These are phyloP conservation scores for Trachurus trachurus DNA, from an alignment of 2,797 vertebrate genomes.

Conservation along the genomic window DNA sequence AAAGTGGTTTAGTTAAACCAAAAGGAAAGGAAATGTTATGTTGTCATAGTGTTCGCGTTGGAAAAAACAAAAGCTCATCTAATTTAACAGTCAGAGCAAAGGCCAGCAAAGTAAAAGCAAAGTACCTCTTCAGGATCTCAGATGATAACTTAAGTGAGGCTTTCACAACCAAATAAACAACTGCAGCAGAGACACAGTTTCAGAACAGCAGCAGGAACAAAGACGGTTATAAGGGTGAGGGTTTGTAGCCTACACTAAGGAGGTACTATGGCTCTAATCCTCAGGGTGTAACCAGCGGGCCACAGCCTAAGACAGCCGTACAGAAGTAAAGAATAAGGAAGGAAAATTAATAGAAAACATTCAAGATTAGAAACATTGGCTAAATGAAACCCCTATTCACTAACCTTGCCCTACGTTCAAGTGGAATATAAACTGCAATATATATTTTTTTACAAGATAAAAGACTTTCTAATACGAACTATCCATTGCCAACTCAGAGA, in stretches of 20 bases:
- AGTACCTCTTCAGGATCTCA: conserved; percentile 33
- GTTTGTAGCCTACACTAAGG: conserved; percentile 20
- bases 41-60: not conserved
- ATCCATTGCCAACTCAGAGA: not conserved
- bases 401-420: conserved; percentile 30
- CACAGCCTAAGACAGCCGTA: conserved; percentile 14
- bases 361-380: conserved; percentile 30
- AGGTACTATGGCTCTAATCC: conserved; percentile 24
- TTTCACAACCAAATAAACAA: conserved; percentile 44
- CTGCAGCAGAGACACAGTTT: not conserved
- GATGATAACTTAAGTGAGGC: conserved; percentile 9
- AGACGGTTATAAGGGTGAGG: not conserved
- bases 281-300: conserved; percentile 26
- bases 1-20: not conserved
- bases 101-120: conserved; percentile 5
- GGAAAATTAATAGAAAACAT: conserved; percentile 25
- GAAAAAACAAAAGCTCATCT: not conserved
- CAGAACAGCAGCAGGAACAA: conserved; percentile 16
- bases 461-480: not conserved
- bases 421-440: not conserved
- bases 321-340: not conserved
- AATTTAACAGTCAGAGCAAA: not conserved
- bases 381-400: conserved; percentile 32
- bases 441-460: conserved; percentile 1
- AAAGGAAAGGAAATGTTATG: not conserved